Percentiles rank a stretch among this genome's conserved stretches.
Conservation (phyloP, 2,113 vertebrate species). For the Azemiops feae region DNA sequence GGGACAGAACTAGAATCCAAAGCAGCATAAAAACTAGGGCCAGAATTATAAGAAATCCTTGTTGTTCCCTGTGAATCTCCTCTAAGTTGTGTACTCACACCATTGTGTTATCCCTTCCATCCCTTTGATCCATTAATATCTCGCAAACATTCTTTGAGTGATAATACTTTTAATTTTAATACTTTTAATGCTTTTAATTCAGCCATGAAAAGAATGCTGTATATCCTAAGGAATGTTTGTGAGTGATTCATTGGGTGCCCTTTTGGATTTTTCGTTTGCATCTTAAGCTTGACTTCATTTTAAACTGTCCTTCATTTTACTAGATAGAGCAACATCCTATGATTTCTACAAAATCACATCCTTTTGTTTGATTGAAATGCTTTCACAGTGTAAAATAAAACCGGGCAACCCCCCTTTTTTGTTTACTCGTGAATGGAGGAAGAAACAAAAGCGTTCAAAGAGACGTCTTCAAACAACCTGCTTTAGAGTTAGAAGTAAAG, state of each 20-base stretch:
- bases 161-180: slow-evolving; percentile 50
- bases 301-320: slow-evolving; percentile 61
- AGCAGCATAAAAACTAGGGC: neutral
- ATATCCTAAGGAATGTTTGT: slow-evolving; percentile 59
- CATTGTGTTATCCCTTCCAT: neutral
- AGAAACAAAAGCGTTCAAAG: neutral
- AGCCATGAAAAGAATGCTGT: slow-evolving; percentile 48
- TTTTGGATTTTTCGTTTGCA: slow-evolving; percentile 3
- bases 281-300: slow-evolving; percentile 37
- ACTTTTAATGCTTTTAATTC: slow-evolving; percentile 61
- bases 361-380: slow-evolving; percentile 57
- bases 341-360: slow-evolving; percentile 30
- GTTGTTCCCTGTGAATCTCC: neutral
- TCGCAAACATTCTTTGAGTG: neutral
- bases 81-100: neutral
- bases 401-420: slow-evolving; percentile 24
- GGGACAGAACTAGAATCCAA: neutral
- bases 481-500: slow-evolving; percentile 40
- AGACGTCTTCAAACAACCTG: slow-evolving; percentile 31
- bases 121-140: fast-evolving
- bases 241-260: slow-evolving; percentile 58
- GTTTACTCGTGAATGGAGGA: slow-evolving; percentile 39
- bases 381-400: slow-evolving; percentile 49
- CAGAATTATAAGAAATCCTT: neutral
- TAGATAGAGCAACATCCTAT: slow-evolving; percentile 15